Evolutionary conservation across 2,888 invertebrate species (phyloP).

Genomic region (Cylindroiulus punctatus): DNA sequence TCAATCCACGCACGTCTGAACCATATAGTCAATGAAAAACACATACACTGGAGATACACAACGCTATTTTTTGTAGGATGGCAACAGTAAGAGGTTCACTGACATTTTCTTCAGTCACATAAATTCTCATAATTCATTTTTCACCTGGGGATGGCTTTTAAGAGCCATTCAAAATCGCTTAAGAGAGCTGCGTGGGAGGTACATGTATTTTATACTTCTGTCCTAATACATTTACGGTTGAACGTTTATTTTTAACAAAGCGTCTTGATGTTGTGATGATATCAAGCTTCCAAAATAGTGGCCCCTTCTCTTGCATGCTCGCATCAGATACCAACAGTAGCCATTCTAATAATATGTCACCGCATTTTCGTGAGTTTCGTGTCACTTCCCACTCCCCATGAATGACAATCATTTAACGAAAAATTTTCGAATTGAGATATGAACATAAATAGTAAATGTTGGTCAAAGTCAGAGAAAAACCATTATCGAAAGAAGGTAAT

Average conservation of each 20-base stretch:
- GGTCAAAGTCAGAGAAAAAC: too few relatives aligned
- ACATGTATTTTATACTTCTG: background rate
- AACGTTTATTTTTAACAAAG: background rate
- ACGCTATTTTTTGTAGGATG: background rate
- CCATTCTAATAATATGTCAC: too few relatives aligned
- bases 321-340: too few relatives aligned
- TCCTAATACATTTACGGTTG: background rate
- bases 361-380: too few relatives aligned
- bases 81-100: background rate
- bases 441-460: too few relatives aligned
- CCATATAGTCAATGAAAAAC: background rate
- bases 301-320: too few relatives aligned
- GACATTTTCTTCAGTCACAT: background rate
- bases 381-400: too few relatives aligned
- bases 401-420: too few relatives aligned
- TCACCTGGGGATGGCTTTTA: constrained; percentile 1
- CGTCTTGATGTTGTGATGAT: too few relatives aligned
- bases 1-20: background rate
- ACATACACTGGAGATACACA: background rate
- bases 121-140: background rate
- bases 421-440: too few relatives aligned
- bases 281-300: too few relatives aligned
- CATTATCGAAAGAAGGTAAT: too few relatives aligned
- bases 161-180: background rate
- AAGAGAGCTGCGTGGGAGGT: background rate